Base-by-base conservation (phyloP, 2,888 invertebrate species). In the Apoderus coryli region DNA sequence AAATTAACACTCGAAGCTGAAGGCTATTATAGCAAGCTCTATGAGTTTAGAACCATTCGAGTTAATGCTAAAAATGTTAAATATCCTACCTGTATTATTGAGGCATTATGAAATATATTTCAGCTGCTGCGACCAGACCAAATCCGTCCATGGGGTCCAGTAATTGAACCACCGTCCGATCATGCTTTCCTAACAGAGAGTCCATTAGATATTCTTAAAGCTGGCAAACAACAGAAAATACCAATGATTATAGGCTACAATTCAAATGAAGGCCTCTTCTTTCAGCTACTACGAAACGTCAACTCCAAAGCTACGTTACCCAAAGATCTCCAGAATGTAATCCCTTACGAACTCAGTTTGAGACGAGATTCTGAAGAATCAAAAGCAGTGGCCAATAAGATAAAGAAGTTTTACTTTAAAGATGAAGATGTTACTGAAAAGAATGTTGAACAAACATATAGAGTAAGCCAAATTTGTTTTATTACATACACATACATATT, bases 371-470 rank as follows among this genome's bases (percentile, higher is more conserved):
- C 40, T 16, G 36, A 43, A 14, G 37, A 40, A 29, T 45, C 48
- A 2, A 46, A 44, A 30, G 40, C 48, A 32, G 49, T 59, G 16
- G 64, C 61, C 2, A 43, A 51, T 3, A 49, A 50, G 38, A 48
- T 67, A 6, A 56, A 56, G 25, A 36, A 58, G 10, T 48, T 52
- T 6, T 64, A 65, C 43, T 65, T 60, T 40, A 60, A 57, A 2
- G 54, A 60, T 5, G 49, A 56, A 16, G 49, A 54, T 27, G 52
- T 60, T 2, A 47, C 51, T 3, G 43, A 45, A 26, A 42, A 57
- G 12, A 56, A 58, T 15, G 46, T 60, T 3, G 48, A 59, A 19
- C 48, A 55, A 34, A 56, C 56, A 26, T 50, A 49, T 37, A 31
- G 39, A 44, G 53, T 53, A 43, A 40, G 38, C 24, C 28, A 22